Evolutionary conservation across 2,888 invertebrate genomes (phyloP).

Genomic region (Hemithea aestivaria): DNA sequence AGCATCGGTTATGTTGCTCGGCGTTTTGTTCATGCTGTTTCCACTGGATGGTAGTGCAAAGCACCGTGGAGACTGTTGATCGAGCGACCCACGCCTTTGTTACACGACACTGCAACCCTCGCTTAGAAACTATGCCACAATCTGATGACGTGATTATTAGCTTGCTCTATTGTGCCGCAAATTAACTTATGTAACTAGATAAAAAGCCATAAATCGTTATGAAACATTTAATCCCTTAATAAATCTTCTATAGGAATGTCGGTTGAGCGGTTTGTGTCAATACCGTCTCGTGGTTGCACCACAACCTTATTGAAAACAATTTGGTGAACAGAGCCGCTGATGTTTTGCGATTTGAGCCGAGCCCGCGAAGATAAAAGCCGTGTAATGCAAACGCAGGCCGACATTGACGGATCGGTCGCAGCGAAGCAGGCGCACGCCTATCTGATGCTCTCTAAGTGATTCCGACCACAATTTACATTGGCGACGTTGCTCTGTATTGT

Average conservation of each 20-base stretch:
- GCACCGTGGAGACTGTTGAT: constrained; percentile 41
- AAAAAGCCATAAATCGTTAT: constrained; percentile 66
- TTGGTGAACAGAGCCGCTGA: constrained; percentile 72
- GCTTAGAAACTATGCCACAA: constrained; percentile 36
- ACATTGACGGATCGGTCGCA: constrained; percentile 76
- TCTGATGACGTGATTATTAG: constrained; percentile 58
- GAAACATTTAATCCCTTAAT: constrained; percentile 61
- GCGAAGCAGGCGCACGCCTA: constrained; percentile 67
- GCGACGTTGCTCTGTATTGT: constrained; percentile 68
- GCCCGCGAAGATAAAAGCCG: constrained; percentile 70
- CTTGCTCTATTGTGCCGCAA: constrained; percentile 51
- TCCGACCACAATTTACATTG: constrained; percentile 73
- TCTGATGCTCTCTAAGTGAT: constrained; percentile 77
- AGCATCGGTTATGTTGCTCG: neutral
- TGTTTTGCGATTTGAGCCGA: constrained; percentile 70
- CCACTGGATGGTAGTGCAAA: too few species aligned
- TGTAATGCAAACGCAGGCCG: constrained; percentile 74
- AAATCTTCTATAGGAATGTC: constrained; percentile 54
- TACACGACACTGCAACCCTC: constrained; percentile 31
- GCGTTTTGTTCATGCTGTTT: too few species aligned
- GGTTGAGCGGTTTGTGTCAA: constrained; percentile 49
- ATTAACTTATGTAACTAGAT: constrained; percentile 62
- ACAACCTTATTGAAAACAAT: constrained; percentile 76
- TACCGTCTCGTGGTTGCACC: constrained; percentile 53
- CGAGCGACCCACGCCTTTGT: constrained; percentile 33